Evolutionary conservation across 2,888 invertebrate genomes (phyloP), one percentile per base, ranked within the genome.

Genomic region (Trissonchulus latispiculum): DNA sequence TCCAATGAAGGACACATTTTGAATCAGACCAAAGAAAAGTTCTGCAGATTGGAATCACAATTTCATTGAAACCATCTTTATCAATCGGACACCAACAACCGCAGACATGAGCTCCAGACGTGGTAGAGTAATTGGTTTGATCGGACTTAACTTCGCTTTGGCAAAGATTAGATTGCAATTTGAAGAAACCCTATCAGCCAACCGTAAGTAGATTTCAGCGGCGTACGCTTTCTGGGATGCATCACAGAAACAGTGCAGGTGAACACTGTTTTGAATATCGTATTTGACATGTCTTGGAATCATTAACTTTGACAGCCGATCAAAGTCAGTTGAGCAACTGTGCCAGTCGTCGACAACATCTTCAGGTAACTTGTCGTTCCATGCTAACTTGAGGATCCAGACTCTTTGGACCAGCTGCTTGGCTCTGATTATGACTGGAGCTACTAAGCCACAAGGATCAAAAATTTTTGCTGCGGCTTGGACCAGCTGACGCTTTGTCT

Each of bases 351-450:
- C 48, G 23, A 8, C 8, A 23, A 48, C 23, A 23, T 8, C 23
- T 48, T 48, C 48, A 15, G 48, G 8, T 15, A 48, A 8, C 23
- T 48, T 23, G 23, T 8, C 48, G 28, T 69, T 37, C 69, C 69
- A 69, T 15, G 8, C 69, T 3, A 69, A n/a, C n/a, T 69, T 69
- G 2, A 18, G 23, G 23, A 15, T 29, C 69, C 69, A 69, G 1
- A 69, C 2, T 15, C 37, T 15, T 36, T 36, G 69, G 1, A 69
- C 23, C 15, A 69, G n/a, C n/a, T 23, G 2, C 2, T 33, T 29
- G n/a, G 36, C 69, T 36, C 29, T 35, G 35, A 69, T 23, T n/a
- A 37, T 69, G 2, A 69, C 69, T 8, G 69, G 36, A n/a, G 36
- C 1, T 1, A 18, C 18, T 8, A 28, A n/a, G 8, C 71, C 71